These are phyloP conservation scores for Cenopis cana DNA, from an alignment of 2,888 invertebrate genomes.

Conservation along the genomic window DNA sequence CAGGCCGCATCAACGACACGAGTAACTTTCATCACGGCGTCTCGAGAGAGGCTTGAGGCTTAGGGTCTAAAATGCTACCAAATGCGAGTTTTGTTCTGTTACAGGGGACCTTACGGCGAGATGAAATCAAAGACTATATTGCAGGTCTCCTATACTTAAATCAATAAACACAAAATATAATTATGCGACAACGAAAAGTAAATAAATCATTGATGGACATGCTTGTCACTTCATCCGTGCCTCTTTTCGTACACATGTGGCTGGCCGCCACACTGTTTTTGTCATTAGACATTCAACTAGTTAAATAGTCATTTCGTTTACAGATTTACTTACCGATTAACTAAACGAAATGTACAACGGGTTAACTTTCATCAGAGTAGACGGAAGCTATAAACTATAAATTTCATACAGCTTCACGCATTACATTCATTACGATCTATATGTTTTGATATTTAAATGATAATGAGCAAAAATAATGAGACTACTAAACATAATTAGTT, in stretches of 20 bases:
- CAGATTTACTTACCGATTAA: not conserved
- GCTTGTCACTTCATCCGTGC: too few species aligned
- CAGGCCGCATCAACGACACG: conserved; percentile 29
- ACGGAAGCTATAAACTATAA: not conserved
- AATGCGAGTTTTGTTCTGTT: conserved; percentile 1
- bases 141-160: too few species aligned
- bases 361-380: not conserved
- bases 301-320: not conserved
- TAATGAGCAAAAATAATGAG: too few species aligned
- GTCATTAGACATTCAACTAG: too few species aligned
- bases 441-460: not conserved
- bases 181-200: too few species aligned
- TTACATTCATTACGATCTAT: not conserved
- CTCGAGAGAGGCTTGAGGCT: conserved; percentile 19
- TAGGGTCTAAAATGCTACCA: conserved; percentile 9
- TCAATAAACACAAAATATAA: too few species aligned
- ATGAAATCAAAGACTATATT: too few species aligned
- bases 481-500: too few species aligned
- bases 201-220: too few species aligned
- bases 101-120: too few species aligned
- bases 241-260: too few species aligned
- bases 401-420: conserved; percentile 6
- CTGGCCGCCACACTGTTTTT: too few species aligned
- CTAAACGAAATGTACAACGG: not conserved
- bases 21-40: conserved; percentile 22